phyloP scores from a whole-genome alignment of 2,888 invertebrate species.

The Coleophora flavipennella region DNA sequence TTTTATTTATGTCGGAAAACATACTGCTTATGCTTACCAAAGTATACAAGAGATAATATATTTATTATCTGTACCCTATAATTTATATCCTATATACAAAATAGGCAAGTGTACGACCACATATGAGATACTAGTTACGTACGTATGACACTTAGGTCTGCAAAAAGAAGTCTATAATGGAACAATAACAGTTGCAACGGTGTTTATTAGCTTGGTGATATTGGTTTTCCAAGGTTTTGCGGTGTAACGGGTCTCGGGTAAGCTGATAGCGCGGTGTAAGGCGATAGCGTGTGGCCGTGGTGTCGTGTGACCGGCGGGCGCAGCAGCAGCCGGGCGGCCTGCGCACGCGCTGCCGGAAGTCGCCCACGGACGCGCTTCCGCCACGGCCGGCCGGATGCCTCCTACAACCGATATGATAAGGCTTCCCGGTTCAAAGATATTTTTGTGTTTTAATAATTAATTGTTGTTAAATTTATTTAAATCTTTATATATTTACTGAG shows the following conservation, averaged over 20 bases:
- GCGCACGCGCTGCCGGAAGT: constrained; percentile 61
- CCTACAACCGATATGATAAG: constrained; percentile 44
- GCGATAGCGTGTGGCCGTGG: constrained; percentile 31
- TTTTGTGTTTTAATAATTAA: no score
- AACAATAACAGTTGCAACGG: background rate
- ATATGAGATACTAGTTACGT: no score
- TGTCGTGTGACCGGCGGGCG: background rate
- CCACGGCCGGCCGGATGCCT: constrained; percentile 29
- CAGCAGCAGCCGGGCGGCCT: constrained; percentile 31
- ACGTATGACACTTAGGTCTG: no score
- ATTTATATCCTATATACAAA: no score
- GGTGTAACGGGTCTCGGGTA: background rate
- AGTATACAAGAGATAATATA: no score
- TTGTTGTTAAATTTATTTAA: background rate
- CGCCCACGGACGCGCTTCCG: constrained; percentile 47
- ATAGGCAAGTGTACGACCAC: no score
- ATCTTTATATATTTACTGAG: no score
- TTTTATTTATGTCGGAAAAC: no score
- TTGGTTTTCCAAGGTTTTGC: constrained; percentile 2
- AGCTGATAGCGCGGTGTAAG: constrained; percentile 24
- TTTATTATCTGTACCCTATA: no score
- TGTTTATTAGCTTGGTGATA: constrained; percentile 3
- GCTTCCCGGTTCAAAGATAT: constrained; percentile 34
- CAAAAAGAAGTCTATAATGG: no score
- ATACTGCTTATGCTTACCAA: no score